These are phyloP conservation scores for Clarias fuscus DNA, from an alignment of 2,797 vertebrate species.

Conservation along the genomic window DNA sequence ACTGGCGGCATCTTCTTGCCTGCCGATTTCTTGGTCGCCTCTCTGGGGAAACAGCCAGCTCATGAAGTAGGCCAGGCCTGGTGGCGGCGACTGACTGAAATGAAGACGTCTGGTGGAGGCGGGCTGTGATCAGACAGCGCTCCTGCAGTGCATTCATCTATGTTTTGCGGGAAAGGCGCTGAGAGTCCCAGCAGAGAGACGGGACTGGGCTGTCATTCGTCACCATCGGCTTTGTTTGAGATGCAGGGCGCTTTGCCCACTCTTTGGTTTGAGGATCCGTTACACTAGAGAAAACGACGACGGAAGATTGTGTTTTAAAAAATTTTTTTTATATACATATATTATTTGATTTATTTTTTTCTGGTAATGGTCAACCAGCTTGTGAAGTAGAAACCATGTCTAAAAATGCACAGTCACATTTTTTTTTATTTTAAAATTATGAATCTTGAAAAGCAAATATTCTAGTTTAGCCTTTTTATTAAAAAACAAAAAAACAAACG, in stretches of 20 bases:
- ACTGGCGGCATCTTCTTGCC: constrained; percentile 50
- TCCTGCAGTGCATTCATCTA: constrained; percentile 28
- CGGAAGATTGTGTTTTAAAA: not conserved
- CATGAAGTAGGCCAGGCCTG: constrained; percentile 45
- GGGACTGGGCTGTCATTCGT: constrained; percentile 42
- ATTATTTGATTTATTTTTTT: not conserved
- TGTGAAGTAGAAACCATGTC: not conserved
- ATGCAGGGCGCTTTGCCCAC: constrained; percentile 35
- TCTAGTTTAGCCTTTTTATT: not conserved
- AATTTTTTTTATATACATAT: not conserved
- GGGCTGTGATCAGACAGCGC: constrained; percentile 31
- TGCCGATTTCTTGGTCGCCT: constrained; percentile 19
- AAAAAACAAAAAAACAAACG: constrained; percentile 13
- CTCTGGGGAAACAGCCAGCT: constrained; percentile 30
- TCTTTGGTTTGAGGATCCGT: constrained; percentile 15
- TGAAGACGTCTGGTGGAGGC: constrained; percentile 48
- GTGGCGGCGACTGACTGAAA: constrained; percentile 42
- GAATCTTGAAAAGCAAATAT: not conserved
- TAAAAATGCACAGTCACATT: not conserved
- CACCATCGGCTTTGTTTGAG: constrained; percentile 48
- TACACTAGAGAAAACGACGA: not conserved
- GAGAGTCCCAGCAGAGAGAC: constrained; percentile 38
- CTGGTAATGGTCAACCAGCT: not conserved
- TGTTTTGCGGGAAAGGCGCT: constrained; percentile 26
- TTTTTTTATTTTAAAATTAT: not conserved